Evolutionary conservation across 2,113 vertebrate genomes (phyloP).

Genomic region (Gasterosteus nipponicus): DNA sequence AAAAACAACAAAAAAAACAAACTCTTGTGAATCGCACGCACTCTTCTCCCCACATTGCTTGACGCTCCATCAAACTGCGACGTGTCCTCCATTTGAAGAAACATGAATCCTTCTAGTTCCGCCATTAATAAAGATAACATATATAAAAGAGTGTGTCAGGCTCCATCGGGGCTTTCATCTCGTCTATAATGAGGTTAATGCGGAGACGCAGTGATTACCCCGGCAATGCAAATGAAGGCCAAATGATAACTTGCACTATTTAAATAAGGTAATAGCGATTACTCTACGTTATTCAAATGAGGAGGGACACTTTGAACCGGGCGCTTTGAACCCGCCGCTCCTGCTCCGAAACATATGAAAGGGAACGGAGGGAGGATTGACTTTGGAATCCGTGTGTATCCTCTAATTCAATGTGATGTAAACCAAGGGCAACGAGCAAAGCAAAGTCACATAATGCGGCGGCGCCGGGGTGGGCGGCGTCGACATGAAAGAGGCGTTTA

Average conservation of each 20-base stretch:
- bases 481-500: background rate
- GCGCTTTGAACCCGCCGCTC: conserved; percentile 71
- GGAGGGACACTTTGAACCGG: conserved; percentile 69
- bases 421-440: conserved; percentile 59
- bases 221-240: conserved; percentile 79
- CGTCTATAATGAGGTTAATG: conserved; percentile 78
- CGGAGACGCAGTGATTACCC: conserved; percentile 75
- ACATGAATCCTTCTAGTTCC: conserved; percentile 71
- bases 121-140: conserved; percentile 78
- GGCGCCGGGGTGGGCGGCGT: conserved; percentile 19
- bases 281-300: conserved; percentile 78
- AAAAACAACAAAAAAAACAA: conserved; percentile 3
- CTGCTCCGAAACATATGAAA: conserved; percentile 67
- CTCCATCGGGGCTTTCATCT: conserved; percentile 78
- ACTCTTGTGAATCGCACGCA: background rate
- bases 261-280: conserved; percentile 81
- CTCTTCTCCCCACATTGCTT: conserved; percentile 19
- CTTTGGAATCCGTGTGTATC: conserved; percentile 60
- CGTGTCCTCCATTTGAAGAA: conserved; percentile 63
- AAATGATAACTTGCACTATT: conserved; percentile 81
- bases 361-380: conserved; percentile 54
- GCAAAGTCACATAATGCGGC: conserved; percentile 47
- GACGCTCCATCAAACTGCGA: conserved; percentile 56
- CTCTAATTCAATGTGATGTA: conserved; percentile 73
- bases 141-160: conserved; percentile 74